These are phyloP conservation scores for Ctenochaetus hawaiiensis DNA, from an alignment of 2,797 vertebrate genomes.

Conservation along the genomic window DNA sequence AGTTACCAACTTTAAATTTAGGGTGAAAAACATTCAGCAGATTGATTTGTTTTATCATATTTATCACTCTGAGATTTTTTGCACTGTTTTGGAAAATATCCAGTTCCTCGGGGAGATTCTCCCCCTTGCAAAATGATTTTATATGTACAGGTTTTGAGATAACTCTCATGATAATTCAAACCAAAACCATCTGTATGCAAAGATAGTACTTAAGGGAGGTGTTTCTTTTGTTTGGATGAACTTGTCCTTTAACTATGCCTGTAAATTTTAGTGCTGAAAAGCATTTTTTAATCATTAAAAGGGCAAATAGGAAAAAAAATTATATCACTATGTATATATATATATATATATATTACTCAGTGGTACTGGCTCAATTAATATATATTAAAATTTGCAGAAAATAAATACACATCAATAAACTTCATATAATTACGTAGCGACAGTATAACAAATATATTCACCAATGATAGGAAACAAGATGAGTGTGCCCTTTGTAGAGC, in stretches of 20 bases:
- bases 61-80: no score
- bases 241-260: not conserved
- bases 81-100: not conserved
- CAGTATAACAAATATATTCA: conserved; percentile 20
- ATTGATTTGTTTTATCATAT: no score
- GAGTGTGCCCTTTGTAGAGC: no score
- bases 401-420: conserved; percentile 42
- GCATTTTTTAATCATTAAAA: conserved; percentile 8
- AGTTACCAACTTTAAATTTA: not conserved
- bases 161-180: not conserved
- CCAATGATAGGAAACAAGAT: not conserved
- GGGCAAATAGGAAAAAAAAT: conserved; percentile 15
- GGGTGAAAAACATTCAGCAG: not conserved
- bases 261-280: not conserved
- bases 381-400: conserved; percentile 29
- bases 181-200: not conserved
- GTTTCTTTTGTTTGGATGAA: not conserved
- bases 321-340: not conserved
- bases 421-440: conserved; percentile 54
- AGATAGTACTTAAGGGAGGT: not conserved
- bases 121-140: no score
- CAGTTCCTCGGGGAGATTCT: not conserved
- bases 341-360: not conserved
- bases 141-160: no score
- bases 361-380: conserved; percentile 2